These are phyloP conservation scores for Cetonia aurata DNA, from an alignment of 2,888 invertebrate genomes.

Conservation along the genomic window DNA sequence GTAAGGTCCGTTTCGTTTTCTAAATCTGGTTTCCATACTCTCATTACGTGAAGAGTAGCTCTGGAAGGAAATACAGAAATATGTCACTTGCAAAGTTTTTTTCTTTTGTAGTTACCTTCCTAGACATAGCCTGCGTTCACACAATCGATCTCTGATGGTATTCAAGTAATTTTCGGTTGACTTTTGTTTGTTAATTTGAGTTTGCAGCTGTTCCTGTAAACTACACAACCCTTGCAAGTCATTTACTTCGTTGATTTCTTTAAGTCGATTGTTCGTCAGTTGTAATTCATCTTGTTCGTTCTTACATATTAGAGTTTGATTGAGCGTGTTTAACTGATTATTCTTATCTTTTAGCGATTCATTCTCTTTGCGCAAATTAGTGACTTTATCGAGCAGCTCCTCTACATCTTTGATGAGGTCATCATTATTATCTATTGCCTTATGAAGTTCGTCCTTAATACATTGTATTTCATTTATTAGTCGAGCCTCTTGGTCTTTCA, in stretches of 20 bases:
- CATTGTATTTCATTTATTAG: not conserved
- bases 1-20: not conserved
- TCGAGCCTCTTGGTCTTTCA: constrained; percentile 4
- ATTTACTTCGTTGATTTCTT: not conserved
- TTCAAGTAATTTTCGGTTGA: not conserved
- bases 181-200: constrained; percentile 3
- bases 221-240: not conserved
- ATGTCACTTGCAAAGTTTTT: not conserved
- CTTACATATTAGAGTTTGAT: not conserved
- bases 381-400: constrained; percentile 1
- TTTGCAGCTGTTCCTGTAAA: constrained; percentile 1
- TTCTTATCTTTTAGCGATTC: constrained; percentile 4
- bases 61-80: constrained; percentile 15
- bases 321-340: not conserved
- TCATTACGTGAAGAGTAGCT: constrained; percentile 25
- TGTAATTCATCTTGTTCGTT: not conserved
- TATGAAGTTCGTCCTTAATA: constrained; percentile 21
- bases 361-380: constrained; percentile 31
- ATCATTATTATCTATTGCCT: constrained; percentile 3
- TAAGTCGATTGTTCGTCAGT: not conserved
- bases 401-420: constrained; percentile 6
- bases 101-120: constrained; percentile 15
- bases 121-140: constrained; percentile 25
- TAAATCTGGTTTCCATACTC: constrained; percentile 26
- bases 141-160: constrained; percentile 17